Evolutionary conservation across 2,888 invertebrate species (phyloP).

Genomic region (Eudasyphora cyanicolor): DNA sequence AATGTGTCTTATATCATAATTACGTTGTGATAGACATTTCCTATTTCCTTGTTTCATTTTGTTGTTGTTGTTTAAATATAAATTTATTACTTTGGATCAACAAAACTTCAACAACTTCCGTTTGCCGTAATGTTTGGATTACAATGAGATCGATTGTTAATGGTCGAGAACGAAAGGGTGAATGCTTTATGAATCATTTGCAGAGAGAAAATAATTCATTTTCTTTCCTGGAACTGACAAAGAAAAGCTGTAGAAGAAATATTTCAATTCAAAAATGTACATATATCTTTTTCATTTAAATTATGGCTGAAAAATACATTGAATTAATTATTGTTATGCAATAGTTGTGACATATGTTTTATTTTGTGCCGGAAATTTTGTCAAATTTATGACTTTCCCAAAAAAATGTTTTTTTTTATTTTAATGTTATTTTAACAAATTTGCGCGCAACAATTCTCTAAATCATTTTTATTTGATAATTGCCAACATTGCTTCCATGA

Average conservation of each 20-base stretch:
- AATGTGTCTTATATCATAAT: neutral
- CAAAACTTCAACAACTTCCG: neutral
- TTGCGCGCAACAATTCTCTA: neutral
- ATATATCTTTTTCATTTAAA: no score
- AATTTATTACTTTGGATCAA: neutral
- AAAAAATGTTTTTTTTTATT: neutral
- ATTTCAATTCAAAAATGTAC: no score
- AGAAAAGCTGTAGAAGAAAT: no score
- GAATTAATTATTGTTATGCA: no score
- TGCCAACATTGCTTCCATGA: neutral
- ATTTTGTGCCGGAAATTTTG: no score
- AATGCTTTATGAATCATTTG: no score
- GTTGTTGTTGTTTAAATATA: neutral
- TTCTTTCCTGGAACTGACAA: no score
- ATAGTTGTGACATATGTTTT: neutral
- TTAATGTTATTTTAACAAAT: neutral
- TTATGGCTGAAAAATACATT: no score
- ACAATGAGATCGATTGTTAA: constrained; percentile 21
- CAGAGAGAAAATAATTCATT: no score
- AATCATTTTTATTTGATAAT: neutral
- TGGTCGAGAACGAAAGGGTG: no score
- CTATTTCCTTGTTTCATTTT: constrained; percentile 14
- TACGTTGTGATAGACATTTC: neutral
- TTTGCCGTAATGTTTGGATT: neutral
- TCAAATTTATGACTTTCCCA: neutral